A percentile compares a stretch with the other conserved stretches of the same genome.
Conservation (phyloP, 2,888 invertebrate species). For the Epirrhoe alternata region DNA sequence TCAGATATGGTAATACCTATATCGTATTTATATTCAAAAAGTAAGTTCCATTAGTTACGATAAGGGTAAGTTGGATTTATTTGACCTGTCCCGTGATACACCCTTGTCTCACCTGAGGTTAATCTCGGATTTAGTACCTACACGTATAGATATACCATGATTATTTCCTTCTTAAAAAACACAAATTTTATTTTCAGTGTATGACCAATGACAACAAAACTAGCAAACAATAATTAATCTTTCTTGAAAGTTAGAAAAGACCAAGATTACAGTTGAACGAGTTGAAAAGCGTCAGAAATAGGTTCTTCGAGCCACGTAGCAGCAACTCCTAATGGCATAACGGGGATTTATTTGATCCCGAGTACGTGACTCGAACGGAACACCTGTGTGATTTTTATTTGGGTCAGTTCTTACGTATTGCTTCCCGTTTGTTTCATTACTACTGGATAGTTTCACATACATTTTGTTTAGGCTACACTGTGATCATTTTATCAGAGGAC, state of each 20-base stretch:
- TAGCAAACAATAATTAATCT: not conserved
- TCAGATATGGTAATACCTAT: not conserved
- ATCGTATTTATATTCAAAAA: not conserved
- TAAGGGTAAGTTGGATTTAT: not conserved
- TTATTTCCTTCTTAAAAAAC: no score
- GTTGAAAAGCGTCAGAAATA: not conserved
- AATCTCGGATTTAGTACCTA: not conserved
- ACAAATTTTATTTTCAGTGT: not conserved
- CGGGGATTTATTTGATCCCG: conserved; percentile 33
- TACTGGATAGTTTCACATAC: not conserved
- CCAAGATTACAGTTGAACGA: conserved; percentile 1
- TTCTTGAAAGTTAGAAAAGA: not conserved
- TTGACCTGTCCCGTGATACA: not conserved
- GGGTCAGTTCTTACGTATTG: conserved; percentile 3
- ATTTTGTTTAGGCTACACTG: no score
- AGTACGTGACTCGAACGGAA: conserved; percentile 21
- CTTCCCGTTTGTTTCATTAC: not conserved
- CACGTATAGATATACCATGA: no score
- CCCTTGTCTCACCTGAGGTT: not conserved
- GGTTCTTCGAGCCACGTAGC: conserved; percentile 20
- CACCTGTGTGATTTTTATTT: conserved; percentile 29
- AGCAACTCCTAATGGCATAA: conserved; percentile 16
- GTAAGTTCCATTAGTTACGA: not conserved
- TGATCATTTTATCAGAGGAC: not conserved
- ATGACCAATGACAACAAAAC: not conserved